Base-by-base conservation (phyloP, 2,888 invertebrate species). In the Microdon myrmicae region DNA sequence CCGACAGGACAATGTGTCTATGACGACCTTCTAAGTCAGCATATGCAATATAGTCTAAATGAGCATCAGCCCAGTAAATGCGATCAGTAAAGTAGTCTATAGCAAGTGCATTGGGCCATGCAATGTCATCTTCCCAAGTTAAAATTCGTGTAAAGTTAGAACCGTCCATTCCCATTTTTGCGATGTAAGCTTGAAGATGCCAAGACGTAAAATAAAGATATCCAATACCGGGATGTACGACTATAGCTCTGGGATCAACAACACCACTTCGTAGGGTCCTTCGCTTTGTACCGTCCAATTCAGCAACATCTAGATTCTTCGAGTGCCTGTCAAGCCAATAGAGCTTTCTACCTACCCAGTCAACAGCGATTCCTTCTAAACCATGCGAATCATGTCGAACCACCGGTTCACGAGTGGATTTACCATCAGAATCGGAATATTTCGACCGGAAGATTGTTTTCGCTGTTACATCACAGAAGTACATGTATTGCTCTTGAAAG, bases 91-190 rank as follows among this genome's bases (percentile, higher is more conserved):
- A 94, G 78, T 94, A 97, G 75, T 99, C 98, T 54, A 99, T 89
- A 0, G 98, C 94, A 9, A 99, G 79, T 1, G 97, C 98, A 78
- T 99, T 99, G 0, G 98, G 98, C 99, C 99, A 99, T 0, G 96
- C 96, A 38, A 98, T 90, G 72, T 95, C 95, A 69, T 96, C 87
- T 73, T 94, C 92, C 88, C 94, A 93, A 13, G 90, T 92, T 9
- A 97, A 82, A 68, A 98, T 92, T 44, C 90, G 84, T 0, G 90
- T 90, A 72, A 92, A 90, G 73, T 94, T 92, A 4, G 90, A 88
- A 0, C 99, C 99, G 73, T 99, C 97, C 94, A 99, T 94, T 37
- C 95, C 95, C 81, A 98, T 86, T 79, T 96, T 92, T 8, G 94
- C 98, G 68, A 99, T 96, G 79, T 94, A 98, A 1, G 98, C 95